phyloP scores from a whole-genome alignment of 1,140 invertebrate genomes.

The Vollenhovia emeryi region DNA sequence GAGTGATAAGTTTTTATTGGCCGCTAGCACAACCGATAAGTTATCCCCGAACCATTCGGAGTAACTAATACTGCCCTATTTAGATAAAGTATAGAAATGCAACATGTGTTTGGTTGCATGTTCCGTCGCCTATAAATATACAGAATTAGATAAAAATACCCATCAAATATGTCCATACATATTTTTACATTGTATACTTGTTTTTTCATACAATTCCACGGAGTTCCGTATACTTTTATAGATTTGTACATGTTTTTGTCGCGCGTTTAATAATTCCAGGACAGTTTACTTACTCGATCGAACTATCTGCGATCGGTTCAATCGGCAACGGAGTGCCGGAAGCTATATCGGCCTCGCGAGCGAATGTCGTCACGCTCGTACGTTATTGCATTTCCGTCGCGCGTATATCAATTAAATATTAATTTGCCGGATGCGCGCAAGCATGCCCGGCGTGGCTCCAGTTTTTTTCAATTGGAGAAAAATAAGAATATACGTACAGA shows the following conservation, averaged over 20 bases:
- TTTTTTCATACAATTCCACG: too few relatives aligned
- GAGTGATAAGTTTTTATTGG: not conserved
- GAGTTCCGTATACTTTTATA: too few relatives aligned
- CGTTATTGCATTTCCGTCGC: constrained; percentile 19
- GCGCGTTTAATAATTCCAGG: not conserved
- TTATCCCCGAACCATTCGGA: not conserved
- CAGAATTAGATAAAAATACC: too few relatives aligned
- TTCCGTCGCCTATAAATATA: too few relatives aligned
- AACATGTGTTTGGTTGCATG: too few relatives aligned
- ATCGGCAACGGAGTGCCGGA: not conserved
- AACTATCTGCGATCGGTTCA: not conserved
- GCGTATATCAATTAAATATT: constrained; percentile 30
- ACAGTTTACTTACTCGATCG: not conserved
- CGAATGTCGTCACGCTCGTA: not conserved
- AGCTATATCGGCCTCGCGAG: not conserved
- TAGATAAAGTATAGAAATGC: not conserved
- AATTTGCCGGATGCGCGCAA: constrained; percentile 22
- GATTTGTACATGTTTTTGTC: too few relatives aligned
- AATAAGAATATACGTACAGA: not conserved
- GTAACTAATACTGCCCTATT: not conserved
- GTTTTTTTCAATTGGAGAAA: not conserved
- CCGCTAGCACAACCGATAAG: not conserved
- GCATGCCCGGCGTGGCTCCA: not conserved
- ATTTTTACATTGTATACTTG: too few relatives aligned
- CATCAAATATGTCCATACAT: too few relatives aligned